Percentiles rank a stretch among this genome's conserved stretches.
These are phyloP conservation scores for Aphaenogaster floridana DNA, from an alignment of 1,140 invertebrate genomes.

Conservation along the genomic window DNA sequence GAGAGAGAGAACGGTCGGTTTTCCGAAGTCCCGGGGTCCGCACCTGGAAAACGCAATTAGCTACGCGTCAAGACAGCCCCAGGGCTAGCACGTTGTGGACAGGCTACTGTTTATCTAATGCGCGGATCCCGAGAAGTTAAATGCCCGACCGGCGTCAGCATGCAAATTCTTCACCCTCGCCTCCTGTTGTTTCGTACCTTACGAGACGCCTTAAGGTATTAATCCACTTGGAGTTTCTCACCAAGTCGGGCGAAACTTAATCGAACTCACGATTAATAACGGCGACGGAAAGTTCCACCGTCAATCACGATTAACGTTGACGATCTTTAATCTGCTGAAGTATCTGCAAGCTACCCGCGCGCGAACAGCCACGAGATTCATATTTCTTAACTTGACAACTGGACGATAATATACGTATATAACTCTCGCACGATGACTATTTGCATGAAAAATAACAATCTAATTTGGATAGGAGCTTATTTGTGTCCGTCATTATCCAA, in stretches of 20 bases:
- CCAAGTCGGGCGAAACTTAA: conserved; percentile 31
- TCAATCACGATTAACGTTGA: conserved; percentile 32
- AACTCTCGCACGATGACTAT: neutral
- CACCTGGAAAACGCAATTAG: conserved; percentile 63
- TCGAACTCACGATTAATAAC: conserved; percentile 35
- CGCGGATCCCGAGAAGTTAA: conserved; percentile 48
- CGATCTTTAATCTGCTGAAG: conserved; percentile 11
- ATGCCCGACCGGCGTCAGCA: conserved; percentile 21
- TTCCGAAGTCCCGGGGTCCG: conserved; percentile 26
- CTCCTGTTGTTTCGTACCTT: conserved; percentile 42
- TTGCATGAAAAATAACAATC: neutral
- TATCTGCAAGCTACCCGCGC: neutral
- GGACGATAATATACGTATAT: neutral
- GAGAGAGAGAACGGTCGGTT: neutral
- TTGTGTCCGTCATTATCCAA: neutral
- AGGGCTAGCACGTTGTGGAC: conserved; percentile 44
- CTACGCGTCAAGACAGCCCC: conserved; percentile 52
- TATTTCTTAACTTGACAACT: neutral
- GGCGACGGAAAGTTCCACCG: conserved; percentile 19
- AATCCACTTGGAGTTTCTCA: conserved; percentile 49
- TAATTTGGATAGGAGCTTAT: neutral
- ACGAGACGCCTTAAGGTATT: conserved; percentile 45
- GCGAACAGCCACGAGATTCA: neutral
- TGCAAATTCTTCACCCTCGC: conserved; percentile 56
- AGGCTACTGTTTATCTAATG: conserved; percentile 59